Percentiles rank a stretch among this genome's conserved stretches.
phyloP scores from a whole-genome alignment of 2,797 vertebrate genomes.

The Limosa lapponica region DNA sequence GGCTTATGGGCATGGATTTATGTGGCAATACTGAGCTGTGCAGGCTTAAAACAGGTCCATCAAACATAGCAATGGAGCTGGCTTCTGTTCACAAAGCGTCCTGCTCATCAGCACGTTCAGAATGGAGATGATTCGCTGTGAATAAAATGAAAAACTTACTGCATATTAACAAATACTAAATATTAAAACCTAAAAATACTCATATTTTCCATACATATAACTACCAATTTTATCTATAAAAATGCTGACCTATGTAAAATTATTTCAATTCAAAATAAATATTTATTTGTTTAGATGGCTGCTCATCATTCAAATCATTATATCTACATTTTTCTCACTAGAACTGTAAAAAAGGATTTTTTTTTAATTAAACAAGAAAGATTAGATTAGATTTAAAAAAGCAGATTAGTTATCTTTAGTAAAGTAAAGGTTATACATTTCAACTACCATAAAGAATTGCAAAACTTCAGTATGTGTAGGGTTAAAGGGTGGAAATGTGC shows the following conservation, averaged over 20 bases:
- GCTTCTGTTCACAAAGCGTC: background rate
- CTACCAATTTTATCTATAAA: background rate
- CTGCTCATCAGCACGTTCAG: background rate
- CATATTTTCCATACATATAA: background rate
- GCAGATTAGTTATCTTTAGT: constrained; percentile 38
- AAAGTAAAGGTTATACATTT: constrained; percentile 53
- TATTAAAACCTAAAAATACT: background rate
- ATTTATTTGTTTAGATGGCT: background rate
- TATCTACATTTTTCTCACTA: background rate
- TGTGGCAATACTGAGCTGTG: background rate
- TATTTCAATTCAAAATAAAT: background rate
- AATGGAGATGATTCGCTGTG: background rate
- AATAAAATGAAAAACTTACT: background rate
- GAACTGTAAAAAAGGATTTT: background rate
- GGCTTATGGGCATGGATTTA: background rate
- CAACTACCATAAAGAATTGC: constrained; percentile 41
- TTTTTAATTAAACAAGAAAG: background rate
- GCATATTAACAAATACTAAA: background rate
- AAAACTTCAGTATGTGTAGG: constrained; percentile 55
- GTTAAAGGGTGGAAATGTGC: constrained; percentile 63
- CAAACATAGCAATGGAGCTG: background rate
- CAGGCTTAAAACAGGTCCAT: background rate
- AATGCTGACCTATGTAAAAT: background rate
- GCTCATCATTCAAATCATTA: background rate
- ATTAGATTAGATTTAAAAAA: background rate